Percentiles rank a stretch among this genome's conserved stretches.
These are phyloP conservation scores for Laothoe populi DNA, from an alignment of 2,888 invertebrate species.

Conservation along the genomic window DNA sequence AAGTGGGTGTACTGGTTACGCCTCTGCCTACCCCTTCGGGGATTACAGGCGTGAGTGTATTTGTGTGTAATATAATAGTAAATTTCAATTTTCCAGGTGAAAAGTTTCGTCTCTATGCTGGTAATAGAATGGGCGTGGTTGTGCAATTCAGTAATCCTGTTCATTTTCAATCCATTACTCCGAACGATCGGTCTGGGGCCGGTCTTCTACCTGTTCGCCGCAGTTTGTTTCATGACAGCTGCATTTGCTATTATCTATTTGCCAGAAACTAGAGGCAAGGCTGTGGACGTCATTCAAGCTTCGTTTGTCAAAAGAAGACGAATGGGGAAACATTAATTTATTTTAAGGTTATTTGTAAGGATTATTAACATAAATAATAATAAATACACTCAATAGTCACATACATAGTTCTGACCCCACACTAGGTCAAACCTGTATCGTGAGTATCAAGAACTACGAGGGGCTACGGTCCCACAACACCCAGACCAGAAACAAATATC, in stretches of 20 bases:
- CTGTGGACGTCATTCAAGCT: slow-evolving; percentile 55
- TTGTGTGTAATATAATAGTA: too few relatives aligned
- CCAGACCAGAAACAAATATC: too few relatives aligned
- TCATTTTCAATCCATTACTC: slow-evolving; percentile 62
- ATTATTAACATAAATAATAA: too few relatives aligned
- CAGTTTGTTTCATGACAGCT: slow-evolving; percentile 50
- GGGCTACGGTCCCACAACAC: too few relatives aligned
- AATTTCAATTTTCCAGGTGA: slow-evolving; percentile 48
- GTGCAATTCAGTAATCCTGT: slow-evolving; percentile 60
- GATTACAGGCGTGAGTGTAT: too few relatives aligned
- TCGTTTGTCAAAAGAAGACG: slow-evolving; percentile 21
- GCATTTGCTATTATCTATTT: slow-evolving; percentile 47
- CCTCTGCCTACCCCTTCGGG: too few relatives aligned
- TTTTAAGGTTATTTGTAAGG: not conserved
- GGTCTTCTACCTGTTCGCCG: slow-evolving; percentile 62
- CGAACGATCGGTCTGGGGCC: slow-evolving; percentile 56
- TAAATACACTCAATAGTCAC: too few relatives aligned
- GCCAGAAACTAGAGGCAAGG: slow-evolving; percentile 62
- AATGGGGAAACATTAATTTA: not conserved
- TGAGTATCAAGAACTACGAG: too few relatives aligned
- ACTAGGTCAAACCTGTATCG: too few relatives aligned
- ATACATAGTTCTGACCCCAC: too few relatives aligned
- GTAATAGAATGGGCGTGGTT: slow-evolving; percentile 62
- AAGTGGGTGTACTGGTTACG: too few relatives aligned
- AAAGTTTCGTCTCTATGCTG: slow-evolving; percentile 57